phyloP scores from a whole-genome alignment of 1,140 invertebrate genomes.

The Calephelis virginiensis region DNA sequence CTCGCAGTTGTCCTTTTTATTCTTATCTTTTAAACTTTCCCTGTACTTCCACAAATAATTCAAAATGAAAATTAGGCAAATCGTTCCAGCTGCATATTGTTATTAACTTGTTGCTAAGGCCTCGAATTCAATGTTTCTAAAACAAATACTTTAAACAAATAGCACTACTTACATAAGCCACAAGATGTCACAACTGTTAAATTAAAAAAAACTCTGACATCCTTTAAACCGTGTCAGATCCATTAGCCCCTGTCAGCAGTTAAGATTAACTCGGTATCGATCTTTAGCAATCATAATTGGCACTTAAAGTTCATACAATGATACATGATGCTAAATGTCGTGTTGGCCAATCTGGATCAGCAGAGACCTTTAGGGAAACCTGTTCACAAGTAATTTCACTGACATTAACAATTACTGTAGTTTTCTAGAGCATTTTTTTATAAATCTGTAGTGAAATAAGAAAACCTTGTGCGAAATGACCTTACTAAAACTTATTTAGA shows the following conservation, averaged over 20 bases:
- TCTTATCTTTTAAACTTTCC: too few species aligned
- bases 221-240: slow-evolving; percentile 15
- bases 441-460: not conserved
- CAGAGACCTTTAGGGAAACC: not conserved
- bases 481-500: not conserved
- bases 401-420: slow-evolving; percentile 9
- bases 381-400: slow-evolving; percentile 11
- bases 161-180: not conserved
- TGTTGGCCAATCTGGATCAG: slow-evolving; percentile 18
- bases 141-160: not conserved
- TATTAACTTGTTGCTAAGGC: too few species aligned
- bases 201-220: slow-evolving; percentile 15
- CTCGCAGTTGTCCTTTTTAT: too few species aligned
- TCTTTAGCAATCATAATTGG: slow-evolving; percentile 29
- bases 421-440: slow-evolving; percentile 11
- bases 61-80: too few species aligned
- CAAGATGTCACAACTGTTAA: not conserved
- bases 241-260: slow-evolving; percentile 18
- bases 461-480: not conserved
- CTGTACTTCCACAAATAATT: too few species aligned
- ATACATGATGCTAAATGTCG: slow-evolving; percentile 23
- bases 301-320: slow-evolving; percentile 21
- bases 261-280: slow-evolving; percentile 22
- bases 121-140: too few species aligned
- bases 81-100: too few species aligned